Conservation (phyloP, 2,797 vertebrate species). For the Scyliorhinus canicula region DNA sequence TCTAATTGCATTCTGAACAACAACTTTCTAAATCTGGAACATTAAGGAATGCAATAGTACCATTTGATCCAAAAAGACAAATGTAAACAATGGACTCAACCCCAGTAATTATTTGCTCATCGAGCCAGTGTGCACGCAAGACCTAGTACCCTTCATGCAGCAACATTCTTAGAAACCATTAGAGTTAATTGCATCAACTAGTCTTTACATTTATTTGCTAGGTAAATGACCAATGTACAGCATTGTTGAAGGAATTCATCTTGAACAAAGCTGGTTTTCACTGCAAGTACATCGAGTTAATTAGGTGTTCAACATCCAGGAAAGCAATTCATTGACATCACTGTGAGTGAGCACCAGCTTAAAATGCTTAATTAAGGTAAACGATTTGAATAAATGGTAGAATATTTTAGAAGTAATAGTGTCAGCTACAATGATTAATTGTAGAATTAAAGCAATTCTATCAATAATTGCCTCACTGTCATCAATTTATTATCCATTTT, state of each 20-base stretch:
- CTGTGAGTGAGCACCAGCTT: background rate
- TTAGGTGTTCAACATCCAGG: constrained; percentile 13
- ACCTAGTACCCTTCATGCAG: background rate
- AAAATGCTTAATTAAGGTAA: constrained; percentile 2
- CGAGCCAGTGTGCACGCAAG: background rate
- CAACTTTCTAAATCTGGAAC: background rate
- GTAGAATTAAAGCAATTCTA: background rate
- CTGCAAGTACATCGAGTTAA: background rate
- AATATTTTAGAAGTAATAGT: background rate
- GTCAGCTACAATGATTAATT: background rate
- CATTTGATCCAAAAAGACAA: background rate
- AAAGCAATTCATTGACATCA: constrained; percentile 13
- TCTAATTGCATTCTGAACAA: background rate
- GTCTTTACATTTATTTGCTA: background rate
- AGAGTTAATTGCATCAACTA: background rate
- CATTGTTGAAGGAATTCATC: background rate
- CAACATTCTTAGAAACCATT: background rate
- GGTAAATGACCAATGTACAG: background rate
- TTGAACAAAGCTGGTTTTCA: background rate
- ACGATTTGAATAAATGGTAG: background rate
- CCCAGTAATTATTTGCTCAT: background rate
- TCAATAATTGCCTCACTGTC: background rate
- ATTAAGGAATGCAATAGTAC: background rate
- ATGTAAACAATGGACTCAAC: background rate
- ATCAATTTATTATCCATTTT: constrained; percentile 13